phyloP scores from a whole-genome alignment of 2,797 vertebrate species.

The Hydrolagus colliei region DNA sequence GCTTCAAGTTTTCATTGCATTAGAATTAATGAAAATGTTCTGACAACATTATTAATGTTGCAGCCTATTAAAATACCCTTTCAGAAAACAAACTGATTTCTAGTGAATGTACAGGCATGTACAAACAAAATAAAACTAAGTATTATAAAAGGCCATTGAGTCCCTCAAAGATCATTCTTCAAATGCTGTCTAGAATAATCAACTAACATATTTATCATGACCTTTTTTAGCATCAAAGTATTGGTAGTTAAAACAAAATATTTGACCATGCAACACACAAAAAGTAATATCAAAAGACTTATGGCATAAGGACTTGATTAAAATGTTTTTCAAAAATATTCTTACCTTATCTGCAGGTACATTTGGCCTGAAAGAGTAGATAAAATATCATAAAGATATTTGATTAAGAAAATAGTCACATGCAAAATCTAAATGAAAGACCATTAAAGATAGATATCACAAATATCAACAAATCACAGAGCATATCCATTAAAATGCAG shows the following conservation, averaged over 20 bases:
- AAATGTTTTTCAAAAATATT: conserved; percentile 36
- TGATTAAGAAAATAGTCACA: conserved; percentile 36
- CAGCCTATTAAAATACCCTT: not conserved
- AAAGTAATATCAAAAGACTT: conserved; percentile 13
- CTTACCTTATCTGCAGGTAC: conserved; percentile 66
- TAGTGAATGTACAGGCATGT: no score
- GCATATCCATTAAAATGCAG: conserved; percentile 19
- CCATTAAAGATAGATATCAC: conserved; percentile 11
- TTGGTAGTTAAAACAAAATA: conserved; percentile 33
- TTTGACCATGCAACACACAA: conserved; percentile 7
- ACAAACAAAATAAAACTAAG: not conserved
- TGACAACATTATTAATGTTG: no score
- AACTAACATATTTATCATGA: conserved; percentile 34
- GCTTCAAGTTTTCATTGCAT: not conserved
- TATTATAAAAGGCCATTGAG: conserved; percentile 19
- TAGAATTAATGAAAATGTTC: not conserved
- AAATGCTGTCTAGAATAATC: conserved; percentile 37
- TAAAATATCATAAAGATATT: conserved; percentile 39
- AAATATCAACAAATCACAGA: conserved; percentile 51
- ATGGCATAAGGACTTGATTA: conserved; percentile 28
- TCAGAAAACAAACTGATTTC: not conserved
- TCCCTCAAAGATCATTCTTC: conserved; percentile 40
- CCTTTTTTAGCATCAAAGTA: conserved; percentile 34
- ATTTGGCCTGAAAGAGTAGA: conserved; percentile 61
- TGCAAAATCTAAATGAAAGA: not conserved